Conservation (phyloP, 2,888 invertebrate species). For the Harpalus rufipes region DNA sequence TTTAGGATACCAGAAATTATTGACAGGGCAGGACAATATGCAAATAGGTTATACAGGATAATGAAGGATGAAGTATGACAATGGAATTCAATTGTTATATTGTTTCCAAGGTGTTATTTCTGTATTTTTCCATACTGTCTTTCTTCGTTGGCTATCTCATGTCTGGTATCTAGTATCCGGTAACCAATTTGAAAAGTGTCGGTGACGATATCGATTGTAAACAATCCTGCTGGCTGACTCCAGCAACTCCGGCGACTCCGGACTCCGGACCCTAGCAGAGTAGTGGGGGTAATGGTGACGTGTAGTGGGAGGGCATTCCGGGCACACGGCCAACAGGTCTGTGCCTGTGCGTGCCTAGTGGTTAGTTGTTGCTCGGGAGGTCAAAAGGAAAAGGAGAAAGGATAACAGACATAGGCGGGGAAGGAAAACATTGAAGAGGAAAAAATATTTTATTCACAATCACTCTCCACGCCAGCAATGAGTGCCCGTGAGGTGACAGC, state of each 20-base stretch:
- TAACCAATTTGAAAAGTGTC: constrained; percentile 29
- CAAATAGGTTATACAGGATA: not conserved
- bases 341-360: not conserved
- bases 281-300: not conserved
- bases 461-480: too few species aligned
- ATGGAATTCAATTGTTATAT: too few species aligned
- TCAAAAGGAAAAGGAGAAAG: not conserved
- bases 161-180: not conserved
- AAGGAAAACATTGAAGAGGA: not conserved
- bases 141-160: not conserved
- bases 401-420: not conserved
- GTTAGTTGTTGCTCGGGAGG: not conserved
- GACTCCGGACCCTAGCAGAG: not conserved
- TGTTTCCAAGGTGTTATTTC: too few species aligned
- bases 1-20: not conserved
- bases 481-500: too few species aligned
- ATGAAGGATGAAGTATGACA: too few species aligned
- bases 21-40: not conserved
- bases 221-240: constrained; percentile 17
- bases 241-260: constrained; percentile 4
- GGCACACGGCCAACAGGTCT: constrained; percentile 22
- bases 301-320: not conserved
- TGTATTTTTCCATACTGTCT: too few species aligned
- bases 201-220: constrained; percentile 23
- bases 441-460: too few species aligned